Conservation (phyloP, 30 jellyfish, hydroid and myxozoan species). For the Clytia hemisphaerica region DNA sequence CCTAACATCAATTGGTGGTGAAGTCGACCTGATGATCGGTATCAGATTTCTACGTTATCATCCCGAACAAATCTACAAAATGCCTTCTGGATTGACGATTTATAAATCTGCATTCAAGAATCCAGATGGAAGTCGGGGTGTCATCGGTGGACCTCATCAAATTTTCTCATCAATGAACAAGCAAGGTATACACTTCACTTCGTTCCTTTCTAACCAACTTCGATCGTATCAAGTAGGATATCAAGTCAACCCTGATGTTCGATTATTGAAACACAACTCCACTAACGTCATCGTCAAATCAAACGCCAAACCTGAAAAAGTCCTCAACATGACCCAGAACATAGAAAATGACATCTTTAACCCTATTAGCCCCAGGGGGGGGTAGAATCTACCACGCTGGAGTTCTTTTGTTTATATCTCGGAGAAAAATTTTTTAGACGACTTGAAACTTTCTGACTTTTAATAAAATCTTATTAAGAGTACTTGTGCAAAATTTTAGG, state of each 20-base stretch:
- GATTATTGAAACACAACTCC: not conserved
- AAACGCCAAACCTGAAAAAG: not conserved
- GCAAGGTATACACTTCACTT: not conserved
- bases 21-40: not conserved
- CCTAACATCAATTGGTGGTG: not conserved
- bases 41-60: not conserved
- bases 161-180: not conserved
- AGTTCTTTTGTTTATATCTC: no score
- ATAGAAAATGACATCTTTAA: no score
- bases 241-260: not conserved
- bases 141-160: not conserved
- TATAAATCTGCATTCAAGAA: not conserved
- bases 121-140: conserved; percentile 10
- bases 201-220: not conserved
- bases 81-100: conserved; percentile 1
- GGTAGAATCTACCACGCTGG: no score
- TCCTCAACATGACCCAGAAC: no score
- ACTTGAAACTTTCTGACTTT: no score
- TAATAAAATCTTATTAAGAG: no score
- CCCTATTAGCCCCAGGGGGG: no score
- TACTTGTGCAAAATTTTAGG: no score
- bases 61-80: not conserved
- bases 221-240: not conserved
- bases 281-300: not conserved
- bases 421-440: no score